Evolutionary conservation across 2,888 invertebrate species (phyloP), one percentile per base, ranked within the genome.

Genomic region (Ophioninae sp.): DNA sequence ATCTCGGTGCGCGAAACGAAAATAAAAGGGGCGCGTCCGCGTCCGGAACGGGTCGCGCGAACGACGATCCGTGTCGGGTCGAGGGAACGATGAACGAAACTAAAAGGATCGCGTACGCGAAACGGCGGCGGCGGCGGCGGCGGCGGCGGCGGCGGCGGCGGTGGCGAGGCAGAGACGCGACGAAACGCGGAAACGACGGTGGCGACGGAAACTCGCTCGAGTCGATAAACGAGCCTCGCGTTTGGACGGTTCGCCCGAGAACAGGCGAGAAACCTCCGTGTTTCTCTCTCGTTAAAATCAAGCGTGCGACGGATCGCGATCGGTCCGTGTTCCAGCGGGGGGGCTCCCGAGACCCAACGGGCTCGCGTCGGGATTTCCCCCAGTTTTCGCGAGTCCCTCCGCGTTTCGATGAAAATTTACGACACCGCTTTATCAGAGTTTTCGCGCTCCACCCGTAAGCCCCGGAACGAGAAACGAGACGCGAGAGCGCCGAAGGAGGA

Each of bases 351-450:
- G n/a, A n/a, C n/a, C n/a, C n/a, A n/a, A n/a, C n/a, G n/a, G 37
- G 68, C 77, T 68, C 62, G 50, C 83, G 69, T 77, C 70, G 72
- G 44, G 75, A 76, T 70, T 79, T 70, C 65, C 20, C 69, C 10
- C 56, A 57, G 50, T n/a, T 83, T 72, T 79, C 83, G 75, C 75
- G 67, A 67, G 74, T 70, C 57, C 77, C 70, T 81, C 81, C 70
- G 81, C 41, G 74, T 67, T 67, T 20, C 65, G 81, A 84, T 81
- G 81, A 78, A 84, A 81, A 84, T 84, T 79, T 84, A 75, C 70
- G 81, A 75, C 78, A 30, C 56, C 78, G 62, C 70, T 84, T 70
- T 69, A 79, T 79, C 69, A 79, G 75, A 69, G 75, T 75, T 79
- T 73, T 69, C 75, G 59, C 69, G 61, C 64, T 61, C 62, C 39